A percentile compares a stretch with the other conserved stretches of the same genome.
phyloP scores from a whole-genome alignment of 2,113 vertebrate species.

The Pterophyllum scalare region DNA sequence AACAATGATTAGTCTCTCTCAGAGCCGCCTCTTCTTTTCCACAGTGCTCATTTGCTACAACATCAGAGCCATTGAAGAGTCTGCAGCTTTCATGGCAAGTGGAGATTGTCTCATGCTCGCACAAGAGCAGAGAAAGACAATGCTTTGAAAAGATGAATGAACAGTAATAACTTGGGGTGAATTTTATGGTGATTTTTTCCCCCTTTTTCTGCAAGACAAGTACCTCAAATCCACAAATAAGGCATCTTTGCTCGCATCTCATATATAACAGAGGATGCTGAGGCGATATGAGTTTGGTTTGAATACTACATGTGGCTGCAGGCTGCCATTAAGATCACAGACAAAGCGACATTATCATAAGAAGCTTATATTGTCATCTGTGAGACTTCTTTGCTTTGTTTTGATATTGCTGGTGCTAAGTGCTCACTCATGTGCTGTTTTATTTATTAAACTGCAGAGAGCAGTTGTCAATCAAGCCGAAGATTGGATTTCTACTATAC shows the following conservation, averaged over 20 bases:
- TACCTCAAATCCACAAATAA: conserved; percentile 28
- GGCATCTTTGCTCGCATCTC: conserved; percentile 26
- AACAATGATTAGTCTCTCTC: conserved; percentile 34
- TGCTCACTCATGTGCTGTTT: conserved; percentile 24
- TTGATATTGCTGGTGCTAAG: conserved; percentile 43
- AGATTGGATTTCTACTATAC: background rate
- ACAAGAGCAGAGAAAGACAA: conserved; percentile 37
- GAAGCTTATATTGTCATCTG: conserved; percentile 37
- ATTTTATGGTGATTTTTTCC: conserved; percentile 39
- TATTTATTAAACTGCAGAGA: background rate
- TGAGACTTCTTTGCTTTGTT: conserved; percentile 34
- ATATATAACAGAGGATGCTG: conserved; percentile 33
- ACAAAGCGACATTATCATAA: conserved; percentile 57
- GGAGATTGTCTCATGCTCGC: conserved; percentile 42
- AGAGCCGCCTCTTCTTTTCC: background rate
- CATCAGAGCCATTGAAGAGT: conserved; percentile 32
- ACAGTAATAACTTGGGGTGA: conserved; percentile 45
- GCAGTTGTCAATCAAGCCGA: conserved; percentile 1
- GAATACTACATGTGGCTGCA: conserved; percentile 48
- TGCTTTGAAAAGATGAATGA: conserved; percentile 56
- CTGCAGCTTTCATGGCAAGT: conserved; percentile 1
- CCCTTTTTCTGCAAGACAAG: conserved; percentile 8
- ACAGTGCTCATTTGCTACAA: conserved; percentile 31
- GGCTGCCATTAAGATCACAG: conserved; percentile 57
- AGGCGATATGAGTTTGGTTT: conserved; percentile 25